phyloP scores from a whole-genome alignment of 2,797 vertebrate genomes.

The Rallus crepitans region DNA sequence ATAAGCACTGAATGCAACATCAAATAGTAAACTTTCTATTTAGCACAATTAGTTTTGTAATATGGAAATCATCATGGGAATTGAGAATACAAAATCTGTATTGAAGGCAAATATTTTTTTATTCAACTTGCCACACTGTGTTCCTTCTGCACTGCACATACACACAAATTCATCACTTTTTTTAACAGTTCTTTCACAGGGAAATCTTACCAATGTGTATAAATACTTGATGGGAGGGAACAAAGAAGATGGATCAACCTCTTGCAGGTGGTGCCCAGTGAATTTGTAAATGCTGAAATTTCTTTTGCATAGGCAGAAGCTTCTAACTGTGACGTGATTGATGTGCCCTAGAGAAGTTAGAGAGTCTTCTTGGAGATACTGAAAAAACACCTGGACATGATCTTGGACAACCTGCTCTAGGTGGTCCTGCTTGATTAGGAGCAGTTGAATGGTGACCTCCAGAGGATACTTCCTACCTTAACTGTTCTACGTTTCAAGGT shows the following conservation, averaged over 20 bases:
- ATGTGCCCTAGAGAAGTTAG: neutral
- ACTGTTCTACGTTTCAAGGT: neutral
- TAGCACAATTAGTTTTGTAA: neutral
- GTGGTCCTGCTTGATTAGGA: neutral
- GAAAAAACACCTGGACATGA: neutral
- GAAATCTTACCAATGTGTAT: rapidly evolving
- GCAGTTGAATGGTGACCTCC: neutral
- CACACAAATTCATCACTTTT: neutral
- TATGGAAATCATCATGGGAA: neutral
- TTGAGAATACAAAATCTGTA: neutral
- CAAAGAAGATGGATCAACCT: neutral
- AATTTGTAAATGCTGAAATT: neutral
- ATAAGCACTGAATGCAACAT: neutral
- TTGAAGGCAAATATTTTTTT: neutral
- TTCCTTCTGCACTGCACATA: neutral
- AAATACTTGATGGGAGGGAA: neutral
- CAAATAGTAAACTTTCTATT: neutral
- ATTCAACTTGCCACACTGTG: neutral
- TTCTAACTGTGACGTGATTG: neutral
- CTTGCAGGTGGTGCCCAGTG: neutral
- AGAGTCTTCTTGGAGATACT: neutral
- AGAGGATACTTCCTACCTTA: neutral
- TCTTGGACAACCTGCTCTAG: neutral
- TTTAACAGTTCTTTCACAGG: neutral
- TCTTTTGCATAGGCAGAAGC: neutral